Evolutionary conservation across 1,140 invertebrate genomes (phyloP).

Genomic region (Caenorhabditis latens): DNA sequence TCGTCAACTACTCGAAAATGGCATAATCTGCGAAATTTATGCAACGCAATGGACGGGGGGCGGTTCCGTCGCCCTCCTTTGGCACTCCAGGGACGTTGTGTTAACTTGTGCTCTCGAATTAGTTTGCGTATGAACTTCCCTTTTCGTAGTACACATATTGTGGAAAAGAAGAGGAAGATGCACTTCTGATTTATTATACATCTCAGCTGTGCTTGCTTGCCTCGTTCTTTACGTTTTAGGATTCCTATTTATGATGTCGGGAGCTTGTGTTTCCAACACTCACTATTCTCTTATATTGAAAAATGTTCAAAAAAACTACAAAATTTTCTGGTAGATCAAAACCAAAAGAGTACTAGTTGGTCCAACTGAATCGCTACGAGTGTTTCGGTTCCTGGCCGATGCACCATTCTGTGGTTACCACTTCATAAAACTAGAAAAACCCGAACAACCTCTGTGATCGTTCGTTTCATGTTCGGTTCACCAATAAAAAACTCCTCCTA

Average conservation of each 20-base stretch:
- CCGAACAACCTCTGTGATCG: not conserved
- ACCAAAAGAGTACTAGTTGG: no score
- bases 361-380: no score
- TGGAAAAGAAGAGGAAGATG: not conserved
- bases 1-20: slow-evolving; percentile 51
- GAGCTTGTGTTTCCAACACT: not conserved
- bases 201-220: no score
- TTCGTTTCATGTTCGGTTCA: not conserved
- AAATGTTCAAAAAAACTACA: no score
- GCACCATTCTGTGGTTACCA: no score
- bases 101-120: slow-evolving; percentile 41
- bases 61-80: not conserved
- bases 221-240: no score
- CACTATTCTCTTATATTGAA: no score
- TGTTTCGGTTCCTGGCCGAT: no score
- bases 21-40: slow-evolving; percentile 53
- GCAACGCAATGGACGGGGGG: not conserved
- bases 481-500: not conserved
- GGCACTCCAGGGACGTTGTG: slow-evolving; percentile 36
- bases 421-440: not conserved
- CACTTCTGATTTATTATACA: not conserved
- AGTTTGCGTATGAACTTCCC: slow-evolving; percentile 40
- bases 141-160: not conserved
- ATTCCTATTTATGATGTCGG: no score
- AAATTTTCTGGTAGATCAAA: no score